Base-by-base conservation (phyloP, 2,113 vertebrate species). In the Hemiscyllium ocellatum region DNA sequence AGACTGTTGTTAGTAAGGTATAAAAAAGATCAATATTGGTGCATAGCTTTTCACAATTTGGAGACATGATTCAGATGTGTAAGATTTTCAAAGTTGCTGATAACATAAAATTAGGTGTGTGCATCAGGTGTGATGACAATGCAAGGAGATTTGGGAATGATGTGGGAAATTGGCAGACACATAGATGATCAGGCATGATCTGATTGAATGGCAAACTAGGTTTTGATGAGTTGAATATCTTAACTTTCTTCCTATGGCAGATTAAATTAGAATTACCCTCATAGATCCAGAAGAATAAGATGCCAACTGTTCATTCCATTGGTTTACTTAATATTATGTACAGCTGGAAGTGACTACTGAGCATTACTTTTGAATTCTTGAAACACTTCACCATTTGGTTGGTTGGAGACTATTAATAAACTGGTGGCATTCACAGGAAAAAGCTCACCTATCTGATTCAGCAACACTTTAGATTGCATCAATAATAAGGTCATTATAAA, bases 401-500 rank as follows among this genome's bases (percentile, higher is more conserved):
- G 15, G 3, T 6, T 72, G 42, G 68, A 6, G 52, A 72, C 66
- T 95, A 52, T 76, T 95, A 52, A n/a, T 95, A 72, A 26, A 76
- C 68, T 72, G 8, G 10, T 13, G 26, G 50, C 42, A 72, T 76
- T 7, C 68, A 95, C 37, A 52, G 56, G 7, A 95, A 72, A 70
- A 72, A 4, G 66, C 69, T 72, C 24, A 72, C 42, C 69, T 70
- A 26, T 52, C 69, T 95, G 69, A 70, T 72, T 15, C 94, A 95
- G 65, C 29, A 95, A 47, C 4, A 95, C 24, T 95, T 95, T 33
- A 95, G 42, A 95, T 72, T 15, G 37, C 69, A 95, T 72, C 69
- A 95, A 95, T 95, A 95, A 95, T 15, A 29, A 90, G 87, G 68
- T 95, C 69, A 95, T 95, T 95, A 95, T 47, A 76, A 95, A 76